Conservation (phyloP, 2,797 vertebrate genomes). For the Xenopus petersii region DNA sequence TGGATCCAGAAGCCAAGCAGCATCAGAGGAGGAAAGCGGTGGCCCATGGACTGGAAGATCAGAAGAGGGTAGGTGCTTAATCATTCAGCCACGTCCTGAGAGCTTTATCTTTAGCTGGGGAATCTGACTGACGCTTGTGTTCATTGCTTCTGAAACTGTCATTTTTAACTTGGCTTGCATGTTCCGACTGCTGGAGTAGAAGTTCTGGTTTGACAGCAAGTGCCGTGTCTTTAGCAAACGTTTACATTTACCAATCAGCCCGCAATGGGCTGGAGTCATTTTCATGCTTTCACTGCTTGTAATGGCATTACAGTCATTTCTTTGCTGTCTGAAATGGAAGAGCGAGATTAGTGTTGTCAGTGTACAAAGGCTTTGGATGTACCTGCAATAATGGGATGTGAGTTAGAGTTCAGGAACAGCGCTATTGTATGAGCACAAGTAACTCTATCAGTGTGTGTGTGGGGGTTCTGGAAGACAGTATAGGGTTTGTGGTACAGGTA, state of each 20-base stretch:
- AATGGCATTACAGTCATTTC: too few species aligned
- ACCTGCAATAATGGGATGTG: too few species aligned
- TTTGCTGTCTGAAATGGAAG: too few species aligned
- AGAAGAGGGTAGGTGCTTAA: constrained; percentile 87
- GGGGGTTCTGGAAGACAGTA: too few species aligned
- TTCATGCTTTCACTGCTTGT: too few species aligned
- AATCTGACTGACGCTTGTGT: background rate
- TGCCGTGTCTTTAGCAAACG: background rate
- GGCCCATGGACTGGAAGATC: constrained; percentile 91
- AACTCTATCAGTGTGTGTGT: too few species aligned
- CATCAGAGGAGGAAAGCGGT: constrained; percentile 83
- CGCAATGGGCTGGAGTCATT: too few species aligned
- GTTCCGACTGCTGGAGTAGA: background rate
- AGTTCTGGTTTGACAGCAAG: background rate
- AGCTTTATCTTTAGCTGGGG: background rate
- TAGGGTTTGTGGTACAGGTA: too few species aligned
- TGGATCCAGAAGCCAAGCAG: constrained; percentile 85
- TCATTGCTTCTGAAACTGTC: background rate
- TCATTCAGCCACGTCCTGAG: constrained; percentile 36
- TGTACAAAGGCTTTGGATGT: too few species aligned
- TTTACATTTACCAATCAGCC: background rate
- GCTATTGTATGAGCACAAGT: too few species aligned
- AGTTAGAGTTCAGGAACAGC: too few species aligned
- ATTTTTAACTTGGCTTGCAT: background rate
- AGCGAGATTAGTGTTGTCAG: too few species aligned